A percentile compares a stretch with the other conserved stretches of the same genome.
Evolutionary conservation across 2,888 invertebrate species (phyloP).

Genomic region (Oligia fasciuncula): DNA sequence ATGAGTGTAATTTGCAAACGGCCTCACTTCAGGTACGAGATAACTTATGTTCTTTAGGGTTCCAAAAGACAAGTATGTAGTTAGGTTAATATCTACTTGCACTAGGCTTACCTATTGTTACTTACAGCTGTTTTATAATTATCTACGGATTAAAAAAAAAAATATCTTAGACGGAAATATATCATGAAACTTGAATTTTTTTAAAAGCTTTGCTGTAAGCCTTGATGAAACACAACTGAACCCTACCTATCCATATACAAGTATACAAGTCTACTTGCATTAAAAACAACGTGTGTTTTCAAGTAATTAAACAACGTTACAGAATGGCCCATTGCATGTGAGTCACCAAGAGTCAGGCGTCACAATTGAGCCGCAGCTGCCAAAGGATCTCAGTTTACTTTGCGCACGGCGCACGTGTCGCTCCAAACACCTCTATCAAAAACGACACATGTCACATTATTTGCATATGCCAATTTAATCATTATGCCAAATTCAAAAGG

Average conservation of each 20-base stretch:
- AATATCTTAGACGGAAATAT: too few relatives aligned
- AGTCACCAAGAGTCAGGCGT: slow-evolving; percentile 79
- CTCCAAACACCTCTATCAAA: slow-evolving; percentile 64
- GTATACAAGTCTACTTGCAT: not conserved
- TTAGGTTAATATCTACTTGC: not conserved
- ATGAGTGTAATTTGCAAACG: not conserved
- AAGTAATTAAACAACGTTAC: slow-evolving; percentile 46
- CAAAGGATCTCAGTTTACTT: slow-evolving; percentile 89
- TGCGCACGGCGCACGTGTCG: slow-evolving; percentile 87
- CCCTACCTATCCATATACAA: not conserved
- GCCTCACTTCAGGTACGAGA: not conserved
- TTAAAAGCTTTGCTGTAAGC: too few relatives aligned
- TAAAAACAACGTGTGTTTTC: slow-evolving; percentile 13
- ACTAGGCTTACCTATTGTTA: not conserved
- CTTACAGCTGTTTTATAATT: not conserved
- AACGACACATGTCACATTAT: slow-evolving; percentile 73
- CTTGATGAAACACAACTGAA: not conserved
- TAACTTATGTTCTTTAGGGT: not conserved
- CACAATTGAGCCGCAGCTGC: slow-evolving; percentile 85
- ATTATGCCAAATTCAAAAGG: slow-evolving; percentile 10
- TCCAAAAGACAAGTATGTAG: not conserved
- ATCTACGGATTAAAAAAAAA: too few relatives aligned
- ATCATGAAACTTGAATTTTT: too few relatives aligned
- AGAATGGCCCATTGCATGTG: slow-evolving; percentile 70
- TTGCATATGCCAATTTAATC: slow-evolving; percentile 33